phyloP scores from a whole-genome alignment of 2,113 vertebrate genomes.

The Solea solea region DNA sequence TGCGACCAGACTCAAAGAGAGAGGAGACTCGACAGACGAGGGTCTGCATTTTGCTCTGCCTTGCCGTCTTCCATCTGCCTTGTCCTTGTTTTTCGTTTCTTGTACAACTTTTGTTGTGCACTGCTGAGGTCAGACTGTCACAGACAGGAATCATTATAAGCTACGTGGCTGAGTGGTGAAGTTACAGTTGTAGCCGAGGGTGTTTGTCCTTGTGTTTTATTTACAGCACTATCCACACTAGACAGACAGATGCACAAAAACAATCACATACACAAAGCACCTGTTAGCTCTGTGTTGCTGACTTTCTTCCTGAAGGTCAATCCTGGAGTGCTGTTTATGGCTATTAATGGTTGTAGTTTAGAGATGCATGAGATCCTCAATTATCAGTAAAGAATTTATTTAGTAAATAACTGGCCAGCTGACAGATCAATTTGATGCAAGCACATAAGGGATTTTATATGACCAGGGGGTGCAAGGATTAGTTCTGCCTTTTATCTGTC shows the following conservation, averaged over 20 bases:
- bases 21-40: conserved; percentile 50
- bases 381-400: not conserved
- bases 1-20: conserved; percentile 5
- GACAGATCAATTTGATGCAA: not conserved
- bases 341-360: not conserved
- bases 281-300: conserved; percentile 18
- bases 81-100: conserved; percentile 34
- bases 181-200: conserved; percentile 22
- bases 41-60: conserved; percentile 27
- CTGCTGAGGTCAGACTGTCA: conserved; percentile 63
- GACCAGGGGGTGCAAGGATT: conserved; percentile 12
- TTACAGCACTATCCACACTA: conserved; percentile 13
- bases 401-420: not conserved
- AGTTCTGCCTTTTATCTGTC: conserved; percentile 13
- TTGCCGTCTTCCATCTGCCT: conserved; percentile 21
- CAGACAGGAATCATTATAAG: conserved; percentile 41
- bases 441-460: conserved; percentile 9
- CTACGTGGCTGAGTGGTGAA: not conserved
- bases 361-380: not conserved
- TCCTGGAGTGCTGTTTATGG: not conserved
- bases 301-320: not conserved
- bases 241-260: not conserved
- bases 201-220: conserved; percentile 57
- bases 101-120: conserved; percentile 42
- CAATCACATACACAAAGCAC: conserved; percentile 16